Base-by-base conservation (phyloP, 2,113 vertebrate species). In the Lagopus muta region DNA sequence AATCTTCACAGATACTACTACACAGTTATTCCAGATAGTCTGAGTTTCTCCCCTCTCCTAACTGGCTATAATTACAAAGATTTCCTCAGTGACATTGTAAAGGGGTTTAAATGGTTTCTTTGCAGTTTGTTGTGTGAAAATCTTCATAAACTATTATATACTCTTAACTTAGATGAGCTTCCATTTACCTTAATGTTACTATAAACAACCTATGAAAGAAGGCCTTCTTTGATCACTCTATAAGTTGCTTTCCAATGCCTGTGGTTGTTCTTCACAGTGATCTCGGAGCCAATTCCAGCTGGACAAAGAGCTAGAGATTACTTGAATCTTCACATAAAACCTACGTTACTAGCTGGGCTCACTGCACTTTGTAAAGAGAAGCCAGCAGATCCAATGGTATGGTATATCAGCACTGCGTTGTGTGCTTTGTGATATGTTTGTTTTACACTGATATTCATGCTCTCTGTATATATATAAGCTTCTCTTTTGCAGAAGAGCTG, bases 281-380 rank as follows among this genome's bases (percentile, higher is more conserved):
- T 98, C 52, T 82, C 98, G 66, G 99, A 99, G 94, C 98, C 98
- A 4, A 87, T 99, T 95, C 98, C 98, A 15, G 45, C 85, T 84
- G 98, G 95, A 87, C 97, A 98, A 50, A 97, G 97, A 93, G 98
- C 98, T 19, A 96, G 97, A 73, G 98, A 99, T 95, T 99, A 99
- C 97, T 86, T 99, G 95, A 98, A 96, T 93, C 96, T 95, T 42
- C 97, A 97, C 24, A 97, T 99, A 21, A 99, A 95, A 71, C 98
- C 99, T 45, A 98, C 98, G 2, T 96, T 99, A 61, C 96, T 99
- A 6, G 92, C 85, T 16, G 99, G 99, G 94, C 99, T 99, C 80
- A 98, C 98, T 15, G 98, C 98, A 4, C 98, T 99, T 91, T 99
- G 99, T 96, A 99, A 98, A 67, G 97, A 97, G 87, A 99, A 99